These are phyloP conservation scores for Vandiemenella viatica DNA, from an alignment of 2,888 invertebrate species.

Conservation along the genomic window DNA sequence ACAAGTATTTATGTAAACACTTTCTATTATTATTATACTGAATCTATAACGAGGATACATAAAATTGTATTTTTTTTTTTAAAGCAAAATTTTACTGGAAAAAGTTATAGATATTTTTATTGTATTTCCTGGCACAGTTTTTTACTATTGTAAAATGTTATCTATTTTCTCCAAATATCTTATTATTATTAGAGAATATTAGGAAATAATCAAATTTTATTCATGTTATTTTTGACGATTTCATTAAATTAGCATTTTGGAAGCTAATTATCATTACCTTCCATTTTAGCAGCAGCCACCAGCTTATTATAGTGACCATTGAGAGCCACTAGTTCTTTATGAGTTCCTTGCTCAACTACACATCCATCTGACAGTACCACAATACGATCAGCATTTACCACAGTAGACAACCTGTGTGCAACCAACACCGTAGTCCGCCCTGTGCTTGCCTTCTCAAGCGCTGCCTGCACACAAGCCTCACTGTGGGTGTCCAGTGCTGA, in stretches of 20 bases:
- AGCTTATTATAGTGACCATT: conserved; percentile 51
- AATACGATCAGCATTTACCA: conserved; percentile 24
- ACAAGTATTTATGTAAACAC: too few species aligned
- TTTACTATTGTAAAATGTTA: too few species aligned
- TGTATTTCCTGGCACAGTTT: too few species aligned
- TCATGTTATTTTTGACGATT: background rate
- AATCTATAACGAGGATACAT: too few species aligned
- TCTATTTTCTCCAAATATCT: too few species aligned
- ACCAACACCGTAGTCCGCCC: conserved; percentile 32
- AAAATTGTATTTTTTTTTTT: too few species aligned
- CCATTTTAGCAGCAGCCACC: conserved; percentile 34
- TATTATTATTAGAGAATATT: too few species aligned
- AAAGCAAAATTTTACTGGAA: too few species aligned
- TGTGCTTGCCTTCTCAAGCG: conserved; percentile 57
- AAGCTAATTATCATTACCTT: background rate
- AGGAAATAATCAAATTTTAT: background rate
- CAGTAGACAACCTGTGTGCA: conserved; percentile 30
- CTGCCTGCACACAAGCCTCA: conserved; percentile 60
- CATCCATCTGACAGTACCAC: conserved; percentile 50
- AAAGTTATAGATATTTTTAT: too few species aligned
- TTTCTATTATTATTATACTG: too few species aligned
- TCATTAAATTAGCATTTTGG: background rate
- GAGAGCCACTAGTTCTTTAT: conserved; percentile 46
- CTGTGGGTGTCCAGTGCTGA: conserved; percentile 69
- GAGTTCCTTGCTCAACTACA: conserved; percentile 57